Conservation (phyloP, 2,888 invertebrate genomes). For the Eristalinus sepulchralis region DNA sequence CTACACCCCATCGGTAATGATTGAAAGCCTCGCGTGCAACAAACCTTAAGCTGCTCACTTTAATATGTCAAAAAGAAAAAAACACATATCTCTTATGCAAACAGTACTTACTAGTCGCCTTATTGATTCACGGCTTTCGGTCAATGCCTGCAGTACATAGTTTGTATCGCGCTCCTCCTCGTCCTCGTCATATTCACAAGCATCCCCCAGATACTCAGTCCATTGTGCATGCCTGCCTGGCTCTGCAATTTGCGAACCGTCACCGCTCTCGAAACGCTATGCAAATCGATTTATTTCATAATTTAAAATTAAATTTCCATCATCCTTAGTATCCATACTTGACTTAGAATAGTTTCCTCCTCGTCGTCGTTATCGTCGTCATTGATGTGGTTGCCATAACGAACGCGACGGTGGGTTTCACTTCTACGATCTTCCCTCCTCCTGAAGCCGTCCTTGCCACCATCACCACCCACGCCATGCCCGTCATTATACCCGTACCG, state of each 20-base stretch:
- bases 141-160: conserved; percentile 72
- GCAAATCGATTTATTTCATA: conserved; percentile 23
- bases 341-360: conserved; percentile 72
- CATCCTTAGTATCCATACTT: conserved; percentile 49
- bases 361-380: conserved; percentile 61
- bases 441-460: neutral
- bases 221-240: conserved; percentile 15
- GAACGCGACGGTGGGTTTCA: neutral
- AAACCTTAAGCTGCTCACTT: too few relatives aligned
- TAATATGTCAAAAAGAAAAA: too few relatives aligned
- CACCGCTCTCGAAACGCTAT: conserved; percentile 53
- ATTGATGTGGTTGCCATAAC: conserved; percentile 1
- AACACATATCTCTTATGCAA: too few relatives aligned
- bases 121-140: conserved; percentile 73
- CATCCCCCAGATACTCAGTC: conserved; percentile 30
- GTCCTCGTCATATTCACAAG: conserved; percentile 63
- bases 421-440: neutral
- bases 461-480: neutral
- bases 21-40: too few relatives aligned
- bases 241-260: neutral
- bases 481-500: neutral
- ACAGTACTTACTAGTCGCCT: conserved; percentile 71
- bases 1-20: too few relatives aligned
- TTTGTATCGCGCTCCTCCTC: conserved; percentile 72
- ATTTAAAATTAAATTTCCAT: conserved; percentile 52